Evolutionary conservation across 2,888 invertebrate genomes (phyloP).

Genomic region (Vandiemenella viatica): DNA sequence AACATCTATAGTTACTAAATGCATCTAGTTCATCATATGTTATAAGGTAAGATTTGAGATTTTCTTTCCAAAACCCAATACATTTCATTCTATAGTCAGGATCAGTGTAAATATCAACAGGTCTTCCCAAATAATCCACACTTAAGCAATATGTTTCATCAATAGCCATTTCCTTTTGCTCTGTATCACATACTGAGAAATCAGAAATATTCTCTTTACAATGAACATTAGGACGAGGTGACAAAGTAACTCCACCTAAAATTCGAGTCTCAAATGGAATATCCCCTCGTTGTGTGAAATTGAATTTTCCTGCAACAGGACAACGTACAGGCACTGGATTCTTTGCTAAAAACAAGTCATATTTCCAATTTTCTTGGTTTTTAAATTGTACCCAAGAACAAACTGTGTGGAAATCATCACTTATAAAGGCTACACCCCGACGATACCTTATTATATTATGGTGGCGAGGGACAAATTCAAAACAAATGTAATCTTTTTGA

Average conservation of each 20-base stretch:
- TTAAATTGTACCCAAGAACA: conserved; percentile 90
- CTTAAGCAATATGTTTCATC: conserved; percentile 93
- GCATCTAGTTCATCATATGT: conserved; percentile 94
- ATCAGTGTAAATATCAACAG: conserved; percentile 90
- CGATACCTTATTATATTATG: conserved; percentile 89
- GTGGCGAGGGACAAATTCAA: conserved; percentile 89
- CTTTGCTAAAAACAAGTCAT: conserved; percentile 61
- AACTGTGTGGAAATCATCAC: conserved; percentile 79
- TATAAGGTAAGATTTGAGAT: conserved; percentile 87
- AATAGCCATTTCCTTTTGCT: conserved; percentile 82
- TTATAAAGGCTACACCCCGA: conserved; percentile 75
- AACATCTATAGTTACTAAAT: conserved; percentile 87
- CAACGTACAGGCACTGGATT: conserved; percentile 85
- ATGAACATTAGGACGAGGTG: conserved; percentile 81
- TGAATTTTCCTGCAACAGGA: conserved; percentile 92
- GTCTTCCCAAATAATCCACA: conserved; percentile 89
- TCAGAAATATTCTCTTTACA: conserved; percentile 91
- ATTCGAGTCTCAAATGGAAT: conserved; percentile 84
- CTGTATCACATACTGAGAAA: conserved; percentile 82
- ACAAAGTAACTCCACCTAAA: conserved; percentile 84
- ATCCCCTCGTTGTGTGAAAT: conserved; percentile 83
- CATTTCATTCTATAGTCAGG: conserved; percentile 95
- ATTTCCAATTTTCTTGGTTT: conserved; percentile 72
- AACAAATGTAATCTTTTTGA: conserved; percentile 94
- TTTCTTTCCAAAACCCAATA: conserved; percentile 96